Base-by-base conservation (phyloP, 53 echinoderm and acorn worm genomes). In the Mesocentrotus franciscanus region DNA sequence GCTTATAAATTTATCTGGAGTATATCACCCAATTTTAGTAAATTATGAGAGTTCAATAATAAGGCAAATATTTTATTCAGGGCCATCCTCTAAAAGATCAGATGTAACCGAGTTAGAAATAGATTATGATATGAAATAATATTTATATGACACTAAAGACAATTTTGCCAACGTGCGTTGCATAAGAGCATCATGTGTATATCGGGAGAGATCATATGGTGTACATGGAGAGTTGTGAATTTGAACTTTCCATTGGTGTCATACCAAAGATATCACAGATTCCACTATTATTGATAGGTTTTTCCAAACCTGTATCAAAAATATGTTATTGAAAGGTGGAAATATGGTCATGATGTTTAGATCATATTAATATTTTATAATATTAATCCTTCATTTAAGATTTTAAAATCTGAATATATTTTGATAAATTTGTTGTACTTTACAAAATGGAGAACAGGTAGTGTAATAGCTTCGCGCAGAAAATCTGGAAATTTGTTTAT, bases 1-100 rank as follows among this genome's bases (percentile, higher is more conserved):
- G 58, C 27, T 87, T n/a, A 58, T 87, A 87, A 87, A 59, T 87
- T 58, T n/a, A 87, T 87, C 59, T 59, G 59, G n/a, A n/a, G 58
- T 58, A 12, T 27, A 87, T 59, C 58, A n/a, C 87, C 56, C 57
- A 11, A 57, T 57, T 87, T 34, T 87, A 87, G 27, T 27, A 27
- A n/a, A 57, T 58, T n/a, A n/a, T n/a, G 57, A 87, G n/a, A 57
- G 87, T 29, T n/a, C 27, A 85, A 87, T 24, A 58, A 87, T 87
- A 42, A 26, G 12, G 87, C 6, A 42, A 84, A 57, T 27, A 55
- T 59, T 87, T 13, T 85, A 85, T 85, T 85, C 57, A 27, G 58
- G n/a, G n/a, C 26, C 58, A 85, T 26, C 57, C 39, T 57, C 1
- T 57, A 85, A 22, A 57, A 56, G 24, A 56, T 56, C 20, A 57